Base-by-base conservation (phyloP, 23 tunicate genomes). In the Corella eumyota region DNA sequence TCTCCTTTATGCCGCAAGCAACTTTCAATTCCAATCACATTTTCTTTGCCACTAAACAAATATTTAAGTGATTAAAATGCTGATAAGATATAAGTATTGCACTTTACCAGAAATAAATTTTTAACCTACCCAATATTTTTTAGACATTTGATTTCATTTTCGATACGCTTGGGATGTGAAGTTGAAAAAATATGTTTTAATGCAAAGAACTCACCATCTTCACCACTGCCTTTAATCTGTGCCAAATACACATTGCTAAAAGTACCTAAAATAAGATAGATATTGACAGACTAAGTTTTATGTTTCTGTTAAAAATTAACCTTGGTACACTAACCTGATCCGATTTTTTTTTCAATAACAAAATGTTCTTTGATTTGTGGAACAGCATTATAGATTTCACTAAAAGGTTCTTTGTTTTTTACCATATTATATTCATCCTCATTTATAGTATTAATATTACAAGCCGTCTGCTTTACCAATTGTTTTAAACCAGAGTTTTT, bases 241-340 rank as follows among this genome's bases (percentile, higher is more conserved):
- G 95, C 95, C 71, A 77, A 74, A 67, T 68, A 77, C 6, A 86
- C 95, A 66, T 68, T 86, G 68, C 95, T 86, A 70, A 86, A 86
- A 0, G 95, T 86, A 4, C 95, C 95, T 83, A 68, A 2, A 44
- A 76, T n/a, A n/a, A n/a, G n/a, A n/a, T n/a, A n/a, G n/a, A n/a
- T n/a, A n/a, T n/a, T n/a, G n/a, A n/a, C n/a, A n/a, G n/a, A n/a
- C n/a, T n/a, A n/a, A n/a, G n/a, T n/a, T n/a, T n/a, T n/a, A n/a
- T n/a, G n/a, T n/a, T n/a, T n/a, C n/a, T n/a, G n/a, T n/a, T n/a
- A n/a, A n/a, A n/a, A n/a, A n/a, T n/a, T n/a, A n/a, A n/a, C n/a
- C n/a, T n/a, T n/a, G n/a, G n/a, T n/a, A n/a, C n/a, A n/a, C n/a
- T 27, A 31, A 84, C 94, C 94, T 15, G 66, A 84, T 30, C 94